phyloP scores from a whole-genome alignment of 2,888 invertebrate species.

The Gymnocheta viridis region DNA sequence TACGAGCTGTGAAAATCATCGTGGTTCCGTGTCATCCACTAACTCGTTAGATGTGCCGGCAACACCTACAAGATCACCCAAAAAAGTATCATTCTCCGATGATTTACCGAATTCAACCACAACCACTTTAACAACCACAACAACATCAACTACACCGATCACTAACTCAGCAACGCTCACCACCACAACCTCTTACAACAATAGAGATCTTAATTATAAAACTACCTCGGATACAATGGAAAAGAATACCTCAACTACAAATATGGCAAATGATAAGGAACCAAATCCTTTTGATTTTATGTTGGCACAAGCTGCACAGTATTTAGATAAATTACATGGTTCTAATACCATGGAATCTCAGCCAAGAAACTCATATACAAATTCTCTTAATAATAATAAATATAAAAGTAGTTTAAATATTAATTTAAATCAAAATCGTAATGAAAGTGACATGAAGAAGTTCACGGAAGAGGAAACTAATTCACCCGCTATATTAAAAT shows the following conservation, averaged over 20 bases:
- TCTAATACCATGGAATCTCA: constrained; percentile 59
- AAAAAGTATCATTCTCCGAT: constrained; percentile 82
- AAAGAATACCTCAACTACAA: constrained; percentile 65
- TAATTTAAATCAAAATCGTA: constrained; percentile 56
- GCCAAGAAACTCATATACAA: constrained; percentile 8
- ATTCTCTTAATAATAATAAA: constrained; percentile 46
- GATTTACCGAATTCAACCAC: constrained; percentile 75
- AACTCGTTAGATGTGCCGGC: constrained; percentile 79
- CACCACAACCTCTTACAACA: constrained; percentile 1
- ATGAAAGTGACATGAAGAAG: not conserved
- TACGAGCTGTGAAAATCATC: constrained; percentile 73
- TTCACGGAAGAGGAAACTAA: not conserved
- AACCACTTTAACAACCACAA: constrained; percentile 22
- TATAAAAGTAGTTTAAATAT: constrained; percentile 68
- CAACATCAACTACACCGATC: constrained; percentile 31
- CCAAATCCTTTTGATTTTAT: constrained; percentile 76
- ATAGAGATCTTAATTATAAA: constrained; percentile 35
- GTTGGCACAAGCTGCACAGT: constrained; percentile 78
- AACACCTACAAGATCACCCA: constrained; percentile 79
- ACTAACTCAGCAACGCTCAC: not conserved
- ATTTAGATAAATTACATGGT: constrained; percentile 80
- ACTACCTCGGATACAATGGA: constrained; percentile 54
- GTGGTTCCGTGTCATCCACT: constrained; percentile 79
- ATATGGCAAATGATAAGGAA: constrained; percentile 61
- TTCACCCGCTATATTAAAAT: constrained; percentile 56